Base-by-base conservation (phyloP, 2,888 invertebrate genomes). In the Frankliniella fusca region DNA sequence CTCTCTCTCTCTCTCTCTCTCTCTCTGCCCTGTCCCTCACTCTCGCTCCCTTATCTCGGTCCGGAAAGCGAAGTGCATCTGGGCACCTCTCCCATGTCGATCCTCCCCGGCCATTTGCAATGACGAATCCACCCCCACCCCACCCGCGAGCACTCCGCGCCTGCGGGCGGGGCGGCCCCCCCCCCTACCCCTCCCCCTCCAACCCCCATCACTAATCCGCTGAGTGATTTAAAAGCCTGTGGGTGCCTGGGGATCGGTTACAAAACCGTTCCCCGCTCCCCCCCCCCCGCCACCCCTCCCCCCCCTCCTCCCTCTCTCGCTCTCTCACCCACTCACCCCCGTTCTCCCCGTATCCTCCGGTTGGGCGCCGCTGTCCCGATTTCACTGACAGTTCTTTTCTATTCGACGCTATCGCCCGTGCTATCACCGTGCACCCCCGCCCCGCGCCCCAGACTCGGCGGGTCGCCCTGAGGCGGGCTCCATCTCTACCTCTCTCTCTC, bases 301-400 rank as follows among this genome's bases (percentile, higher is more conserved):
- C 5, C 23, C 23, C 70, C 23, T 7, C 23, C 23, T 11, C 23
- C 23, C 70, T 9, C 70, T 5, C 70, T 70, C n/a, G 20, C 20
- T n/a, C 65, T 23, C 70, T n/a, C 70, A 18, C 15, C 15, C 15
- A 9, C 23, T 8, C 9, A 11, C 70, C 70, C 23, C 23, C 23
- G 0, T 7, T 54, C 54, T 18, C 54, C 54, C 54, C 54, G 11
- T 15, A 11, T 18, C 3, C 54, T 54, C 54, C 54, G 54, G 54
- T 54, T 11, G 54, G 54, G 54, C 70, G 23, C 70, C 70, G 8
- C 23, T 23, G 70, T 23, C 70, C 70, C 70, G 70, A 70, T 70
- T 70, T 70, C 70, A 70, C 70, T 70, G 70, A 70, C 70, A 70
- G 70, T 70, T 70, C 70, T 70, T 70, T 38, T 70, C 70, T 70